Evolutionary conservation across 2,113 vertebrate species (phyloP).

Genomic region (Toxotes jaculatrix): DNA sequence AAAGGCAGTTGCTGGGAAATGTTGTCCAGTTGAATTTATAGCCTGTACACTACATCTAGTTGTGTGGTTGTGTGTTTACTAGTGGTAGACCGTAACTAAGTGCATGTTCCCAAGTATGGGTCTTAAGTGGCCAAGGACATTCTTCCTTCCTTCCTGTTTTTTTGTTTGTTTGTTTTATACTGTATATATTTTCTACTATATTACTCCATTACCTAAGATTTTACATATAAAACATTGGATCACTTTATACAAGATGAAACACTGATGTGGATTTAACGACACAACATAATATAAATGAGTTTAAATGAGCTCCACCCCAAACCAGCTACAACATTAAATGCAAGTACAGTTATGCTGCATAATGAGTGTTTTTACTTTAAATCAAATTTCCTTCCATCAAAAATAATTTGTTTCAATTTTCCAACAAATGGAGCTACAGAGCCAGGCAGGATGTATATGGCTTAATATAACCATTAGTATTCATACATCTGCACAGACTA

Average conservation of each 20-base stretch:
- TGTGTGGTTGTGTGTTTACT: conserved; percentile 2
- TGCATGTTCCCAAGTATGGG: background rate
- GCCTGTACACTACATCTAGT: conserved; percentile 3
- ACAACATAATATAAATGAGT: background rate
- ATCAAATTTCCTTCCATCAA: no score
- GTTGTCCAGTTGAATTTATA: conserved; percentile 63
- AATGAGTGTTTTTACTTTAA: background rate
- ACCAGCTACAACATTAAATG: no score
- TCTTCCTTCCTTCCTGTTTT: background rate
- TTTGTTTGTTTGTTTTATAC: background rate
- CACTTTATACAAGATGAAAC: no score
- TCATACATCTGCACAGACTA: no score
- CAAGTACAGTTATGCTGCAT: background rate
- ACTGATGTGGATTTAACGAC: background rate
- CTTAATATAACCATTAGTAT: no score
- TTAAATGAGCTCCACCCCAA: background rate
- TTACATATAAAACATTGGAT: background rate
- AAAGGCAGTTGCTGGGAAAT: conserved; percentile 67
- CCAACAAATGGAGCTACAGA: no score
- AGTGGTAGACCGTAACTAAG: background rate
- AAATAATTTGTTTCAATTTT: no score
- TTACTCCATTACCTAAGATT: background rate
- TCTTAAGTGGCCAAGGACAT: background rate
- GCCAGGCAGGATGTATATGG: no score
- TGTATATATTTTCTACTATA: background rate